Base-by-base conservation (phyloP, 1,140 invertebrate species). In the Euschistus heros region DNA sequence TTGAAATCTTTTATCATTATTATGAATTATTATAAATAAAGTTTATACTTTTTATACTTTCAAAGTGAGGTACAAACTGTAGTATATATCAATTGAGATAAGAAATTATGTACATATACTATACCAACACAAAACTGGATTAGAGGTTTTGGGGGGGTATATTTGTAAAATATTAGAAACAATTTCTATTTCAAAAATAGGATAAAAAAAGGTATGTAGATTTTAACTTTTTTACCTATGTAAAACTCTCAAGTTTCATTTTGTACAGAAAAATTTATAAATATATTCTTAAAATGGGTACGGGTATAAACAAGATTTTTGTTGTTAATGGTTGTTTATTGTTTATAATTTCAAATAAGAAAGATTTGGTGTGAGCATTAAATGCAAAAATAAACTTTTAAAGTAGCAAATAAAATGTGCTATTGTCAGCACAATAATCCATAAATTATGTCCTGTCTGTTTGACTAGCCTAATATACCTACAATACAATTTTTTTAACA, bases 41-140 rank as follows among this genome's bases (percentile, higher is more conserved):
- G 54, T 57, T 57, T 57, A 57, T 57, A 57, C 54, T 61, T 61
- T 61, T 33, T 61, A 61, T 61, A 61, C 59, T 61, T 37, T 33
- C 26, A 33, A 61, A 24, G 37, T 61, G 37, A 61, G 59, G 59
- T 61, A 37, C 54, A 57, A 57, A 22, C 24, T 24, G 20, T 57
- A 24, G 20, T 27, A 24, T 57, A 57, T 26, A 57, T 42, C 22
- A 44, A 33, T 33, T 42, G 8, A 61, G 42, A 61, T 61, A 61
- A 37, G n/a, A 33, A n/a, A 7, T 26, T 59, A 22, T 59, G 55
- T 59, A 59, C 24, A 26, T 27, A 59, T 14, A 37, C 14, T 61
- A 44, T 42, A 22, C 50, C 18, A 14, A 54, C 6, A 54, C 18
- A 20, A n/a, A 61, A 42, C n/a, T 42, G 30, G 3, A 18, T 20